phyloP scores from a whole-genome alignment of 2,113 vertebrate genomes.

The human region DNA sequence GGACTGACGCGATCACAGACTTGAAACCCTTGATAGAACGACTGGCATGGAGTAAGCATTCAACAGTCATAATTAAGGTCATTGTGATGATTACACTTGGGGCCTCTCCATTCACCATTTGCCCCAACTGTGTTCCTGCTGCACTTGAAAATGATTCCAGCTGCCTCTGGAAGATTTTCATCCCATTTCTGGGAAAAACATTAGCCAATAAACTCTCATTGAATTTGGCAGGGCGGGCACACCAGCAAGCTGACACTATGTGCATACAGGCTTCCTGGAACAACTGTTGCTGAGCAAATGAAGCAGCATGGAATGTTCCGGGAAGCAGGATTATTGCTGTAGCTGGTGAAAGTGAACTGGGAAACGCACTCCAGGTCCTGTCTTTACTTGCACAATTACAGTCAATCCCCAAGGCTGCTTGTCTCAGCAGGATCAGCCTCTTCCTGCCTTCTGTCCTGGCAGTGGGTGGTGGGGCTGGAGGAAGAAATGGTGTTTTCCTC shows the following conservation, averaged over 20 bases:
- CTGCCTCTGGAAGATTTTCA: constrained; percentile 48
- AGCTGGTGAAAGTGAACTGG: constrained; percentile 29
- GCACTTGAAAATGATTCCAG: constrained; percentile 53
- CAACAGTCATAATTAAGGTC: neutral
- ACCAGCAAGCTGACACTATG: constrained; percentile 50
- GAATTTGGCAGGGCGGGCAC: constrained; percentile 37
- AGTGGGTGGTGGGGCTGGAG: neutral
- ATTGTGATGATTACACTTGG: neutral
- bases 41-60: neutral
- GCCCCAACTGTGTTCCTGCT: neutral
- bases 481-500: neutral
- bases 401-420: constrained; percentile 45
- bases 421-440: constrained; percentile 66
- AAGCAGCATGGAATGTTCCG: constrained; percentile 53
- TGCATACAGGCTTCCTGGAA: constrained; percentile 73
- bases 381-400: constrained; percentile 78
- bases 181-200: constrained; percentile 61
- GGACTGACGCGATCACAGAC: neutral
- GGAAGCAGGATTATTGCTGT: constrained; percentile 53
- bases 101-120: neutral
- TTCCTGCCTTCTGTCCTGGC: constrained; percentile 31
- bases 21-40: neutral
- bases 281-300: constrained; percentile 72
- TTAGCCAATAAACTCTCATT: constrained; percentile 53
- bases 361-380: constrained; percentile 51